Evolutionary conservation across 2,888 invertebrate genomes (phyloP).

Genomic region (Lampropteryx suffumata): DNA sequence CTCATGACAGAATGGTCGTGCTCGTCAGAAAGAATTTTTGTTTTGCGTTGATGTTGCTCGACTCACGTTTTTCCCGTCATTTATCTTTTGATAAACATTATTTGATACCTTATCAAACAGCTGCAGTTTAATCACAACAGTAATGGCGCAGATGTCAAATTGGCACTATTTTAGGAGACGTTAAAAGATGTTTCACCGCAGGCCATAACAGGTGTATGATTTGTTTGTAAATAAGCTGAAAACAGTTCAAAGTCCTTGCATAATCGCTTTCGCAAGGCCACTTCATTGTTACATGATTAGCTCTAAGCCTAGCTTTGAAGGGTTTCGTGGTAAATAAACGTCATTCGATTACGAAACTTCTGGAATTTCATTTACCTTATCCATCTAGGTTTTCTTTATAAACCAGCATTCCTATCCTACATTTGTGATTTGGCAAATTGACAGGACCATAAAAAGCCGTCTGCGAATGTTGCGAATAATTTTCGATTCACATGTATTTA

Average conservation of each 20-base stretch:
- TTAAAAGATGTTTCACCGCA: not conserved
- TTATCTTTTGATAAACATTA: too few relatives aligned
- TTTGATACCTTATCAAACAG: too few relatives aligned
- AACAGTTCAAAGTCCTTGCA: conserved; percentile 5
- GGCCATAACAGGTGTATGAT: not conserved
- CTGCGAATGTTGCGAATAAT: conserved; percentile 16
- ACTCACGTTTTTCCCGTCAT: too few relatives aligned
- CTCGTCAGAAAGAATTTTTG: too few relatives aligned
- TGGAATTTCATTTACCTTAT: conserved; percentile 6
- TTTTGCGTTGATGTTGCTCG: too few relatives aligned
- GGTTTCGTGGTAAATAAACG: conserved; percentile 14
- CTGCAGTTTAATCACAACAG: too few relatives aligned
- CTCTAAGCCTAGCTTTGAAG: conserved; percentile 9
- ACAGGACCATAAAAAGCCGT: conserved; percentile 25
- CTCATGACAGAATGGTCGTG: too few relatives aligned
- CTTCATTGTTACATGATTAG: conserved; percentile 6
- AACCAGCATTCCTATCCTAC: not conserved
- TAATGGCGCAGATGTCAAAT: conserved; percentile 3
- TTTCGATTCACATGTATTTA: conserved; percentile 12
- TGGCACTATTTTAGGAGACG: not conserved
- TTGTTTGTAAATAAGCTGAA: conserved; percentile 2
- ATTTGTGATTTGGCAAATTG: conserved; percentile 19
- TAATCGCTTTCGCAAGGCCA: not conserved
- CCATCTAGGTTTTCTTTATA: conserved; percentile 6
- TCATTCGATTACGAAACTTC: conserved; percentile 8